phyloP scores from a whole-genome alignment of 2,113 vertebrate genomes.

The Oenanthe melanoleuca region DNA sequence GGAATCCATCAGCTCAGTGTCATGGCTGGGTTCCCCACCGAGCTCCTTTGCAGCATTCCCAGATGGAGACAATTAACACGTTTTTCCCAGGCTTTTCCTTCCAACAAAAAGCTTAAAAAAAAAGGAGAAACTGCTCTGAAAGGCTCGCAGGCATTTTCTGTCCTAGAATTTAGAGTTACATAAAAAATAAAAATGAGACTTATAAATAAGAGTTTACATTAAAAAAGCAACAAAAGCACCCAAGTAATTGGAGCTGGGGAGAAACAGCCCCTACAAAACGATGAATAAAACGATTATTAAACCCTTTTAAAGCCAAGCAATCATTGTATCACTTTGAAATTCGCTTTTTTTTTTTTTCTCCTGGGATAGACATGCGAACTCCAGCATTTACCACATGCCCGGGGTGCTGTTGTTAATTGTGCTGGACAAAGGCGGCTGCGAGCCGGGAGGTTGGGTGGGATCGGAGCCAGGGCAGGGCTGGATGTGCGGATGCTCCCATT shows the following conservation, averaged over 20 bases:
- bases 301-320: neutral
- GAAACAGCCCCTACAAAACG: neutral
- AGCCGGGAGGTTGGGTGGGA: neutral
- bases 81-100: neutral
- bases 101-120: neutral
- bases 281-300: neutral
- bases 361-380: neutral
- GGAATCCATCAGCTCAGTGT: neutral
- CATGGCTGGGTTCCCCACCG: accelerated
- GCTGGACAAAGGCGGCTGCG: accelerated
- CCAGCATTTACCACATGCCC: neutral
- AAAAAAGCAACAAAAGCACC: neutral
- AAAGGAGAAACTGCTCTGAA: neutral
- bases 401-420: accelerated
- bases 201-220: neutral
- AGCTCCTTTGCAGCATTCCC: neutral
- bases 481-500: conserved; percentile 66
- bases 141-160: neutral
- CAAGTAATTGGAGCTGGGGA: accelerated
- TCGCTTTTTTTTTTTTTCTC: neutral
- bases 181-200: neutral
- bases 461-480: neutral
- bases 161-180: neutral
- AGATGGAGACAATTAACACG: neutral
- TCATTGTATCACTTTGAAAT: neutral